These are phyloP conservation scores for Hiodon alosoides DNA, from an alignment of 2,113 vertebrate genomes.

Conservation along the genomic window DNA sequence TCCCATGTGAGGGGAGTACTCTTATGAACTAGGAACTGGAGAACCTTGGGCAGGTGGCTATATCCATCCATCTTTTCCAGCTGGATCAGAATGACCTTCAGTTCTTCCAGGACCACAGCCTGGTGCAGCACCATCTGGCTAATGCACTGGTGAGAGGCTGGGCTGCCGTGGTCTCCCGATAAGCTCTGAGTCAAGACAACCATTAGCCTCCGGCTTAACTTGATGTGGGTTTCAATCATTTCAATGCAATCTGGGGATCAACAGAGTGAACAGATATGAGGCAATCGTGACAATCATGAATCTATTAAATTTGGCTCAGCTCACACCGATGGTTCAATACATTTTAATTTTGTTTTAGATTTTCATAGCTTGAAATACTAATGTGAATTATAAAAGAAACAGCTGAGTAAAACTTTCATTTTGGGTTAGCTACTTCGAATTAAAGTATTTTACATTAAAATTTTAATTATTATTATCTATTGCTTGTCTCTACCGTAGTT, in stretches of 20 bases:
- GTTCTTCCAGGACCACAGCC: slow-evolving; percentile 66
- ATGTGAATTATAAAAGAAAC: no score
- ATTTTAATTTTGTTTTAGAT: no score
- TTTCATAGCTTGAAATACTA: no score
- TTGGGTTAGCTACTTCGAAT: no score
- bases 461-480: no score
- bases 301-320: no score
- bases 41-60: slow-evolving; percentile 54
- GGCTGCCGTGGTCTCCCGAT: background rate
- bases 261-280: background rate
- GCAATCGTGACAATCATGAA: no score
- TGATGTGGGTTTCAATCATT: slow-evolving; percentile 47
- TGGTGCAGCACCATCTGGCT: slow-evolving; percentile 57
- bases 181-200: slow-evolving; percentile 48
- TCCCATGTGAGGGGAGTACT: slow-evolving; percentile 68
- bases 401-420: no score
- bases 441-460: no score
- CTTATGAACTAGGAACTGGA: slow-evolving; percentile 71
- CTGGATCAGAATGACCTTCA: slow-evolving; percentile 76
- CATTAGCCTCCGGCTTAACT: slow-evolving; percentile 58
- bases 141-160: slow-evolving; percentile 35
- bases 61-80: slow-evolving; percentile 60
- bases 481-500: no score
- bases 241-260: slow-evolving; percentile 45
- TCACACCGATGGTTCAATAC: no score